Evolutionary conservation across 2,888 invertebrate species (phyloP).

Genomic region (Habrosyne pyritoides): DNA sequence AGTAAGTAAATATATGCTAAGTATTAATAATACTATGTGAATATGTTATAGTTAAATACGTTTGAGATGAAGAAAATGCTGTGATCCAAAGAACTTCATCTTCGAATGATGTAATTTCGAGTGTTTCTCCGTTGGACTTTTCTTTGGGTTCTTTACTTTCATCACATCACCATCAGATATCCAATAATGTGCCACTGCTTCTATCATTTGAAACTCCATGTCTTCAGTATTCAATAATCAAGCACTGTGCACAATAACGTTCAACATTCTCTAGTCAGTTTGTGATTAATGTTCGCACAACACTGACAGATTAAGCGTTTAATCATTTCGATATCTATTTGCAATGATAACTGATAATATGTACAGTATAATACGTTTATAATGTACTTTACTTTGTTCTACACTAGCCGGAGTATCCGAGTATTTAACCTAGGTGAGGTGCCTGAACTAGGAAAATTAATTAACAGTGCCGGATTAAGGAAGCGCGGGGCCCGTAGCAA

Average conservation of each 20-base stretch:
- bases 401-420: no score
- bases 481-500: no score
- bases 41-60: constrained; percentile 35
- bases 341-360: constrained; percentile 17
- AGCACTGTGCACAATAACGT: constrained; percentile 18
- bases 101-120: constrained; percentile 37
- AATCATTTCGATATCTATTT: constrained; percentile 16
- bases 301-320: constrained; percentile 9
- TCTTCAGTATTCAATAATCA: constrained; percentile 13
- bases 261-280: constrained; percentile 10
- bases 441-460: no score
- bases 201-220: constrained; percentile 41
- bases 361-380: constrained; percentile 6
- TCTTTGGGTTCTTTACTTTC: constrained; percentile 44
- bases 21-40: no score
- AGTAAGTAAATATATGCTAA: no score
- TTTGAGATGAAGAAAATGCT: constrained; percentile 48
- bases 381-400: neutral
- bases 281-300: constrained; percentile 4
- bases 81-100: constrained; percentile 59
- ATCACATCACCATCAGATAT: constrained; percentile 17
- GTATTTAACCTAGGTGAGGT: no score
- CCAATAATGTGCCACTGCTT: constrained; percentile 26
- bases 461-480: no score
- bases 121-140: constrained; percentile 56